Conservation (phyloP, 2,888 invertebrate species). For the Tachina grossa region DNA sequence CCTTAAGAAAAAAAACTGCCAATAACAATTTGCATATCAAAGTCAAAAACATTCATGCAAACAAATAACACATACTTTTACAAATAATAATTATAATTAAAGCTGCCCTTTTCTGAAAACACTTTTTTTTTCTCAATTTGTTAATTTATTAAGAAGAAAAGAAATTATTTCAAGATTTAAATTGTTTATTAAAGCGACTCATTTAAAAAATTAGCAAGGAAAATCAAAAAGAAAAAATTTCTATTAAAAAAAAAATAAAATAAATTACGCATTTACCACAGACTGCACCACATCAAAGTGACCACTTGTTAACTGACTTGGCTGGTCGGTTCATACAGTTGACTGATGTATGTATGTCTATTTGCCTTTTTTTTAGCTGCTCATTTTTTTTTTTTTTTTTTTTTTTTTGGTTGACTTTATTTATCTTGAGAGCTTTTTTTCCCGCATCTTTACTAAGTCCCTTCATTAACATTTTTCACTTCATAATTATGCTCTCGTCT, state of each 20-base stretch:
- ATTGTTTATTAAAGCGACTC: conserved; percentile 66
- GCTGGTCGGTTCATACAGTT: conserved; percentile 38
- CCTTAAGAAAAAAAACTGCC: conserved; percentile 49
- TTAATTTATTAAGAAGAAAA: conserved; percentile 61
- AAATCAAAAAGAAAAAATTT: conserved; percentile 18
- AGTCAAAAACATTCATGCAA: conserved; percentile 58
- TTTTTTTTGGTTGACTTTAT: conserved; percentile 33
- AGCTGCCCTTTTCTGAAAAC: not conserved
- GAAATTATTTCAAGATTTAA: conserved; percentile 19
- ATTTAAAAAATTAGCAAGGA: conserved; percentile 68
- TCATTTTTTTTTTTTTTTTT: conserved; percentile 44
- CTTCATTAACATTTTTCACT: conserved; percentile 71
- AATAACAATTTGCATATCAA: conserved; percentile 69
- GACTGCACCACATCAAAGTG: conserved; percentile 81
- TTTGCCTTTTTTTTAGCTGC: conserved; percentile 53
- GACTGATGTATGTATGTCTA: conserved; percentile 68
- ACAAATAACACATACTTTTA: not conserved
- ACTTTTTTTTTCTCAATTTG: conserved; percentile 14
- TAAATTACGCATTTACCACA: conserved; percentile 81
- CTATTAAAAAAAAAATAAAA: conserved; percentile 59
- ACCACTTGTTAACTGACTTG: conserved; percentile 75
- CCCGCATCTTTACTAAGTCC: conserved; percentile 23
- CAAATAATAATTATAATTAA: conserved; percentile 17
- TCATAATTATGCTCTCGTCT: conserved; percentile 59
- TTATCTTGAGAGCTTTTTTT: conserved; percentile 37